Evolutionary conservation across 2,888 invertebrate genomes (phyloP).

Genomic region (Catocala nupta): DNA sequence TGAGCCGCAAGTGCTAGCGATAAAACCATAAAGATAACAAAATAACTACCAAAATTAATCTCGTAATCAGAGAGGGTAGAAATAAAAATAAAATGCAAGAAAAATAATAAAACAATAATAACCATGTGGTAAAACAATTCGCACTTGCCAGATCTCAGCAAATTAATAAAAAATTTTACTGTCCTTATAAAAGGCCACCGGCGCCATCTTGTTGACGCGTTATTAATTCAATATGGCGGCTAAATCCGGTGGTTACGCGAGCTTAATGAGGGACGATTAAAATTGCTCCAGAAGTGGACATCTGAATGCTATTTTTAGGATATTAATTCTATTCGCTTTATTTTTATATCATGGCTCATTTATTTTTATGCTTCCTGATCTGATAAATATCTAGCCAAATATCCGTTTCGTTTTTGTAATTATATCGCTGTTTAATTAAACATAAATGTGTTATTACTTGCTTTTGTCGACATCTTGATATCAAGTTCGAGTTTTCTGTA

Average conservation of each 20-base stretch:
- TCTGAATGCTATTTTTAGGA: conserved; percentile 70
- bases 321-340: conserved; percentile 24
- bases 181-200: conserved; percentile 40
- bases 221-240: conserved; percentile 84
- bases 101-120: conserved; percentile 50
- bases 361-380: no score
- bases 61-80: conserved; percentile 29
- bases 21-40: conserved; percentile 15
- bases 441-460: no score
- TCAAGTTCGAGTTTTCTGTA: no score
- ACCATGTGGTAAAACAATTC: conserved; percentile 63
- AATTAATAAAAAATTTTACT: conserved; percentile 79
- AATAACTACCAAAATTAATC: conserved; percentile 11
- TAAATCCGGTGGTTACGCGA: conserved; percentile 77
- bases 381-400: no score
- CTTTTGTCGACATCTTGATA: no score
- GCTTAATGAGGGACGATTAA: conserved; percentile 84
- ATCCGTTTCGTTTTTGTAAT: no score
- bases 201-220: conserved; percentile 59
- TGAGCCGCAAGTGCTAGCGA: background rate
- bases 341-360: conserved; percentile 27
- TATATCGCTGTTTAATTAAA: no score
- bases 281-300: conserved; percentile 73
- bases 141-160: conserved; percentile 65
- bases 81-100: conserved; percentile 18